These are phyloP conservation scores for Ptilonorhynchus violaceus DNA, from an alignment of 2,113 vertebrate genomes.

Conservation along the genomic window DNA sequence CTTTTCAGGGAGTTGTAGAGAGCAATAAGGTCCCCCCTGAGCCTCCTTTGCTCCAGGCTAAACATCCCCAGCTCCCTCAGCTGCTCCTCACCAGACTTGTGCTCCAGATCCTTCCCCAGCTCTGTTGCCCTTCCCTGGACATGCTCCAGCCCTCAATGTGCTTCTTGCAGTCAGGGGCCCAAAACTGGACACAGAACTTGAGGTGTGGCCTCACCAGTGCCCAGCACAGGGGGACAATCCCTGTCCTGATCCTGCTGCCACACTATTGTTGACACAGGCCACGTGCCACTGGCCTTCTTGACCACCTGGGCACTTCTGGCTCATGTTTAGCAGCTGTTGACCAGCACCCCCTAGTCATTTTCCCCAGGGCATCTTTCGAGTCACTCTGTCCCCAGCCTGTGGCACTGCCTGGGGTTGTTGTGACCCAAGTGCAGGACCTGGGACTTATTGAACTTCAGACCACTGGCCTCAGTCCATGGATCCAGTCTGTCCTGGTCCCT, in stretches of 20 bases:
- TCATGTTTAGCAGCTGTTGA: not conserved
- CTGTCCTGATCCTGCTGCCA: not conserved
- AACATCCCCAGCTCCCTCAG: not conserved
- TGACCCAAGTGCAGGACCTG: not conserved
- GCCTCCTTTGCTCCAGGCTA: not conserved
- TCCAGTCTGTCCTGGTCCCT: not conserved
- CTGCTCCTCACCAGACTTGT: not conserved
- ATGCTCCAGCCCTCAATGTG: rapidly evolving
- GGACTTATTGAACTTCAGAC: not conserved
- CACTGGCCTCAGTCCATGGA: rapidly evolving
- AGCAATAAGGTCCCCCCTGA: rapidly evolving
- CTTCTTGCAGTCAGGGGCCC: not conserved
- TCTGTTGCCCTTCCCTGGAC: rapidly evolving
- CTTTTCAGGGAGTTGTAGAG: not conserved
- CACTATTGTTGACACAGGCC: not conserved
- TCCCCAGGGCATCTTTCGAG: not conserved
- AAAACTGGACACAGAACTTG: rapidly evolving
- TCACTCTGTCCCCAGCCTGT: not conserved
- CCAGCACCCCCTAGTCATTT: not conserved
- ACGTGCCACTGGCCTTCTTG: not conserved
- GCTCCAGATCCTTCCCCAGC: not conserved
- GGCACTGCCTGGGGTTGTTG: not conserved
- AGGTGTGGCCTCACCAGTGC: not conserved
- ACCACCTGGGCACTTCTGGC: not conserved
- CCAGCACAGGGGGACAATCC: rapidly evolving